Evolutionary conservation across 2,888 invertebrate species (phyloP).

Genomic region (Ommatoiulus sabulosus): DNA sequence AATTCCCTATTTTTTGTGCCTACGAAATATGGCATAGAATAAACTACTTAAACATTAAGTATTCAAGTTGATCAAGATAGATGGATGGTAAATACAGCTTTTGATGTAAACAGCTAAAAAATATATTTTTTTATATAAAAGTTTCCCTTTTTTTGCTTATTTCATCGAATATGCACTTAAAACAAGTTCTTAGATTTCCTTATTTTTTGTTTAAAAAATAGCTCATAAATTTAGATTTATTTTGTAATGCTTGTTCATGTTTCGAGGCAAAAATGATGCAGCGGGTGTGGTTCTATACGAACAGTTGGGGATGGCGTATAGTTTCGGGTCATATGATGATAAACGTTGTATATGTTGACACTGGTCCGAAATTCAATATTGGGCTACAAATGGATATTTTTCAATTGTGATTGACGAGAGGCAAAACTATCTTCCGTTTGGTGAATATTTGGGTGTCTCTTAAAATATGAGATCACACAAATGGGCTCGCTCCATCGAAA

Average conservation of each 20-base stretch:
- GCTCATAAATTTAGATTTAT: background rate
- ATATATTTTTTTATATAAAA: background rate
- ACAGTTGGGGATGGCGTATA: too few relatives aligned
- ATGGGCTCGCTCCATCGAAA: too few relatives aligned
- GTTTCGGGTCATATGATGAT: background rate
- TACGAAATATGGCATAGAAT: background rate
- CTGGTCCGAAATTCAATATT: background rate
- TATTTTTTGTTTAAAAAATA: background rate
- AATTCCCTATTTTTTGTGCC: background rate
- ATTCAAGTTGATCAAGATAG: conserved; percentile 2
- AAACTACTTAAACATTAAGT: conserved; percentile 17
- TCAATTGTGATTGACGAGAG: too few relatives aligned
- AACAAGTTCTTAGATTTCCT: background rate
- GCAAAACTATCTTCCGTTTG: too few relatives aligned
- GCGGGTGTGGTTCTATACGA: too few relatives aligned
- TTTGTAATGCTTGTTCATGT: background rate
- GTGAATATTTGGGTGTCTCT: too few relatives aligned
- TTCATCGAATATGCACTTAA: conserved; percentile 22
- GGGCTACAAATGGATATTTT: too few relatives aligned
- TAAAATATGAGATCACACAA: too few relatives aligned
- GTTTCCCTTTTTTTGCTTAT: background rate
- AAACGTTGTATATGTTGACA: background rate
- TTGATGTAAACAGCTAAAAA: conserved; percentile 13
- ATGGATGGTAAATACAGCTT: background rate
- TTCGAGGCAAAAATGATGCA: background rate